These are phyloP conservation scores for Anhinga anhinga DNA, from an alignment of 2,113 vertebrate species.

Conservation along the genomic window DNA sequence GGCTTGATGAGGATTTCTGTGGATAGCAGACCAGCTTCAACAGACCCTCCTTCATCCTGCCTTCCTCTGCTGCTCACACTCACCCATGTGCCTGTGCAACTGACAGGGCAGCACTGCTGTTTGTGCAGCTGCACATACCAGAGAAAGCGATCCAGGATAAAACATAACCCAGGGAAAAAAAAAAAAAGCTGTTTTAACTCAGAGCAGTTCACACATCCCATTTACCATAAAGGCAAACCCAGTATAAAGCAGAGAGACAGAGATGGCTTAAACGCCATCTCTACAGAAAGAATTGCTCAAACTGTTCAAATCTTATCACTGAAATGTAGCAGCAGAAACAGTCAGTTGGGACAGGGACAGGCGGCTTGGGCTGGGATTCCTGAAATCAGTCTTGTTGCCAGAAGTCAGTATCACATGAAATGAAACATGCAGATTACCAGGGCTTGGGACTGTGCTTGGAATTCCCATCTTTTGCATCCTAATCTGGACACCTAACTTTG, in stretches of 20 bases:
- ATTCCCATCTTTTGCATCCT: not conserved
- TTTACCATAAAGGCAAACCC: not conserved
- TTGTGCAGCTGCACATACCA: not conserved
- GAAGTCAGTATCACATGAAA: not conserved
- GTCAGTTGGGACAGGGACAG: fast-evolving
- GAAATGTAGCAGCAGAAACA: not conserved
- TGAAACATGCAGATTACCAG: not conserved
- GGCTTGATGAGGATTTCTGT: not conserved
- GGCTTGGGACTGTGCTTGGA: not conserved
- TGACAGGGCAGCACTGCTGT: not conserved
- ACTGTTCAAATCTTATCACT: not conserved
- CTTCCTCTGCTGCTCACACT: not conserved
- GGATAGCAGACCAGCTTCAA: not conserved
- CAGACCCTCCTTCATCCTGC: not conserved
- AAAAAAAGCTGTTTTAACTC: not conserved
- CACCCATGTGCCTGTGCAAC: not conserved
- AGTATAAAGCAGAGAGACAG: not conserved
- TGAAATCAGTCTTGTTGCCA: not conserved
- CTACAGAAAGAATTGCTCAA: not conserved
- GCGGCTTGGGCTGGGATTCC: not conserved
- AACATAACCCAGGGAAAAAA: not conserved
- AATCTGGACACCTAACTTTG: not conserved
- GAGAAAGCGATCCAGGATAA: not conserved
- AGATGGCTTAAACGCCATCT: not conserved
- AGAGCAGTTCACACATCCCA: not conserved